Base-by-base conservation (phyloP, 2,888 invertebrate species). In the Girardia tigrina region DNA sequence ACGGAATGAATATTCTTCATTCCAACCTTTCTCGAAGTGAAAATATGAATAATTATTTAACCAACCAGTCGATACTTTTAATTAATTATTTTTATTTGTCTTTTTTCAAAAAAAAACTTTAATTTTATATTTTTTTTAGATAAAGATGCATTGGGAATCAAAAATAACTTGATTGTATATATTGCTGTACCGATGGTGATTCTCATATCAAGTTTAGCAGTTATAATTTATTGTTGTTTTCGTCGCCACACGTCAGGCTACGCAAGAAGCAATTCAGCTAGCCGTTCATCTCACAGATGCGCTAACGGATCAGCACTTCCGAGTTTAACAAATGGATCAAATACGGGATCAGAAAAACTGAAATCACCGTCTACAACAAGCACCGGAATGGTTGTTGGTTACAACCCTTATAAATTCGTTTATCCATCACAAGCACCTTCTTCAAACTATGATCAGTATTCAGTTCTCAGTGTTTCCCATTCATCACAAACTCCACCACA, bases 121-220 rank as follows among this genome's bases (percentile, higher is more conserved):
- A n/a, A n/a, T n/a, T n/a, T n/a, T n/a, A n/a, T 56, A 20, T 56
- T 56, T 4, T 56, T 56, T 56, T 16, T 56, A 56, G 56, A 56
- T 56, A 56, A 56, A 56, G 56, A 56, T 56, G 56, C n/a, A 16
- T 20, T 56, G n/a, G 56, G 56, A 56, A n/a, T 56, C n/a, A 56
- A 56, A 56, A n/a, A 4, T n/a, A 56, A 56, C 23, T 56, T 56
- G 23, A 23, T 56, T 6, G 56, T 56, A 20, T 56, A 56, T 16
- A 56, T 56, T n/a, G 56, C 56, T 56, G 56, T 56, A 20, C 56
- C 56, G 2, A 56, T 56, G 56, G 56, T 56, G 2, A 56, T 56
- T 56, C 56, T 56, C 23, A 23, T 23, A 56, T 56, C 56, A 56
- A 56, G 56, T 56, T 23, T 56, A 56, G 56, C 20, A 56, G 56